Conservation (phyloP, 2,113 vertebrate species). For the Grantiella picta region DNA sequence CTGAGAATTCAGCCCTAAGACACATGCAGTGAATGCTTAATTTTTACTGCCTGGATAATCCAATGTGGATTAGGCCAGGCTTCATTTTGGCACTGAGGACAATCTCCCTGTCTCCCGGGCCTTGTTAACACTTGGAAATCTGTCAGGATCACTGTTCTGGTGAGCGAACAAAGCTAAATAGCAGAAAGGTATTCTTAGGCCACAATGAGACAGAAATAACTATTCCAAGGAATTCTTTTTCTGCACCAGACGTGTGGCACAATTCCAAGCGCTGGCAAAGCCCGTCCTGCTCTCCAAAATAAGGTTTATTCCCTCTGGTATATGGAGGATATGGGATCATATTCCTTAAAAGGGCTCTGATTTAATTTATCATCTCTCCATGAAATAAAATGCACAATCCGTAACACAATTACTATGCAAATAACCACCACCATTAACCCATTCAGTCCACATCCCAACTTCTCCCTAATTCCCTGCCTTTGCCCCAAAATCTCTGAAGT, state of each 20-base stretch:
- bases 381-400: neutral
- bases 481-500: neutral
- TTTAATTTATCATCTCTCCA: neutral
- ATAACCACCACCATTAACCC: neutral
- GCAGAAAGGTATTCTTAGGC: constrained; percentile 20
- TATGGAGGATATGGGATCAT: neutral
- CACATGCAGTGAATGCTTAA: neutral
- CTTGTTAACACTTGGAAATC: constrained; percentile 36
- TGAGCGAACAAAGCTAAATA: neutral
- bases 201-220: constrained; percentile 12
- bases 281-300: neutral
- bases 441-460: neutral
- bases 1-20: neutral
- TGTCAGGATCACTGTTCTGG: neutral
- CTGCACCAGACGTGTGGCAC: neutral
- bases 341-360: neutral
- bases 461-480: neutral
- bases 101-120: neutral
- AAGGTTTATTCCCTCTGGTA: neutral
- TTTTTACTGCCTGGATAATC: neutral
- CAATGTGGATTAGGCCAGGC: neutral
- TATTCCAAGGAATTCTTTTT: neutral
- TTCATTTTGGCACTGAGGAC: neutral
- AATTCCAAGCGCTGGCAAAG: neutral
- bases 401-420: neutral